phyloP scores from a whole-genome alignment of 2,797 vertebrate species.

The Dicrostonyx torquatus region DNA sequence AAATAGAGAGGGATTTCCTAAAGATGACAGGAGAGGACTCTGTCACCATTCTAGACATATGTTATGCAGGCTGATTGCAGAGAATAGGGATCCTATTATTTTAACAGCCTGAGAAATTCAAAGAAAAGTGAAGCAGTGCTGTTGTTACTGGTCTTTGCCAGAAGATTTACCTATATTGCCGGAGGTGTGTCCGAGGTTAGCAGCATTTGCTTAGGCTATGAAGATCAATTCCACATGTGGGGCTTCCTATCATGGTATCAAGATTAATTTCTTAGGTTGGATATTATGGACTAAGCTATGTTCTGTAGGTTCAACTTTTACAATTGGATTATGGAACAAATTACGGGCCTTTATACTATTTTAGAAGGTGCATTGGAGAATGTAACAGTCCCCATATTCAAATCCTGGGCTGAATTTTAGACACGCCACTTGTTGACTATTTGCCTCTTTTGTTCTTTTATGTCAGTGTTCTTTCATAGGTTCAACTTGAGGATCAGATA shows the following conservation, averaged over 20 bases:
- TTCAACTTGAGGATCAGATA: neutral
- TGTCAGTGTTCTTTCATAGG: neutral
- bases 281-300: neutral
- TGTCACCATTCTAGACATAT: neutral
- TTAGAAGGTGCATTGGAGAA: neutral
- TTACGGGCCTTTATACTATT: constrained; percentile 1
- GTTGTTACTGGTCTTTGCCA: neutral
- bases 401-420: neutral
- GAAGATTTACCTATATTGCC: neutral
- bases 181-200: neutral
- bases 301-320: neutral
- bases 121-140: neutral
- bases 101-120: neutral
- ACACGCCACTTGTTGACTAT: neutral
- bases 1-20: neutral
- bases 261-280: constrained; percentile 5
- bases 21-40: neutral
- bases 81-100: neutral
- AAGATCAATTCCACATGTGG: neutral
- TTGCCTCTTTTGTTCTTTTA: neutral
- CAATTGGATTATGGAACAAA: neutral
- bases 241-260: neutral
- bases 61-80: neutral
- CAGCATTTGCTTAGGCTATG: neutral
- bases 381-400: neutral